Conservation (phyloP, 2,113 vertebrate genomes). For the Connochaetes taurinus region DNA sequence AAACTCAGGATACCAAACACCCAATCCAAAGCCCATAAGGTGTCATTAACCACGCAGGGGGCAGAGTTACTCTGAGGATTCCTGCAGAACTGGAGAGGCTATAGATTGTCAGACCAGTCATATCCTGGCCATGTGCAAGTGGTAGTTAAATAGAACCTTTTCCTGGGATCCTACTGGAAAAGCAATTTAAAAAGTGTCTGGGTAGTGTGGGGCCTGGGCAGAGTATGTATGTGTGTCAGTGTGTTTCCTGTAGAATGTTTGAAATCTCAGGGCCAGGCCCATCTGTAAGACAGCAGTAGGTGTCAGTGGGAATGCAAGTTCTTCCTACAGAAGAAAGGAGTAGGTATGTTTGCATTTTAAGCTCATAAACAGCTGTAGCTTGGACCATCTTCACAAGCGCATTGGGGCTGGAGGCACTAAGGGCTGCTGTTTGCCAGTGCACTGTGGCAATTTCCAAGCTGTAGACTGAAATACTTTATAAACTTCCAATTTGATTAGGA, state of each 20-base stretch:
- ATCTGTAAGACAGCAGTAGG: conserved; percentile 56
- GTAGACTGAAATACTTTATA: conserved; percentile 11
- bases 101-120: conserved; percentile 67
- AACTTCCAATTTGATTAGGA: conserved; percentile 50
- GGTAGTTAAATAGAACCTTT: conserved; percentile 54
- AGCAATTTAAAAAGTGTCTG: conserved; percentile 40
- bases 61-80: conserved; percentile 58
- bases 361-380: conserved; percentile 49
- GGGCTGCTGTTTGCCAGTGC: neutral
- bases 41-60: conserved; percentile 72
- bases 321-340: conserved; percentile 48
- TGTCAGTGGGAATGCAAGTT: conserved; percentile 29
- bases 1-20: conserved; percentile 68
- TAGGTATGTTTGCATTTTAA: conserved; percentile 56
- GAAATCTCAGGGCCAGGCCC: conserved; percentile 23
- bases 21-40: conserved; percentile 28
- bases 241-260: conserved; percentile 23
- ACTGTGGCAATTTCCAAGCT: neutral
- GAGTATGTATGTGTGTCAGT: neutral
- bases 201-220: neutral
- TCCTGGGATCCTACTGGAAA: conserved; percentile 59
- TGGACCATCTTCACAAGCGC: neutral
- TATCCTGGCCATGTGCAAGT: conserved; percentile 54
- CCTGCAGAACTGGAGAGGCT: conserved; percentile 52
- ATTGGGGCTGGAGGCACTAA: neutral